Evolutionary conservation across 2,888 invertebrate genomes (phyloP).

Genomic region (Oithona nana): DNA sequence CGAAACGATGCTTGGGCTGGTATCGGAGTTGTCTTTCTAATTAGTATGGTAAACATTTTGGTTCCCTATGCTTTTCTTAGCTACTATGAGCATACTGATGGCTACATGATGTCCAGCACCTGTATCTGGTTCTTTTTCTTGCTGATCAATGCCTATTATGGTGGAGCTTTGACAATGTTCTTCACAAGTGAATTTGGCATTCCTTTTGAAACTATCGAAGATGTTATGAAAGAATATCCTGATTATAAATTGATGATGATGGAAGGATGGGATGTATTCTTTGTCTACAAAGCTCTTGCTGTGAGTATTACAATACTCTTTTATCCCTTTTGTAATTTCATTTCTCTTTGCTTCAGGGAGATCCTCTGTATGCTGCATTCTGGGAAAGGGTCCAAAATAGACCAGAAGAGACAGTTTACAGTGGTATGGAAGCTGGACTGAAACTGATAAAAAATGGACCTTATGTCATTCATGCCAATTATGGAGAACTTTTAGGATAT

Average conservation of each 20-base stretch:
- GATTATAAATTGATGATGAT: slow-evolving; percentile 1
- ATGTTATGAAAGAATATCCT: not conserved
- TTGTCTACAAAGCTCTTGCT: not conserved
- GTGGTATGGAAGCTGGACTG: not conserved
- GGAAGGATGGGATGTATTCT: not conserved
- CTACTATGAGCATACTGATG: not conserved
- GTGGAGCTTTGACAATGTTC: not conserved
- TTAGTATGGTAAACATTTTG: not conserved
- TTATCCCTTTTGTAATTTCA: no score
- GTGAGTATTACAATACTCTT: no score
- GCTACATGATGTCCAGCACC: not conserved
- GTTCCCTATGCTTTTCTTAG: not conserved
- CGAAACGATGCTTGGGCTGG: not conserved
- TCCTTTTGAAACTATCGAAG: not conserved
- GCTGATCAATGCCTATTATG: not conserved
- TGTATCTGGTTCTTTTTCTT: not conserved
- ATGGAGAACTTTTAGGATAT: not conserved
- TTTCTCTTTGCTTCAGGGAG: not conserved
- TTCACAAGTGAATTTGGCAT: not conserved
- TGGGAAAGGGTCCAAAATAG: not conserved
- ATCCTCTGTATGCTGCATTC: not conserved
- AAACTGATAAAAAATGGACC: not conserved
- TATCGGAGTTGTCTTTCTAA: not conserved
- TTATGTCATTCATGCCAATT: not conserved
- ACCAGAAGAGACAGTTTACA: not conserved